These are phyloP conservation scores for Solea solea DNA, from an alignment of 2,113 vertebrate species.

Conservation along the genomic window DNA sequence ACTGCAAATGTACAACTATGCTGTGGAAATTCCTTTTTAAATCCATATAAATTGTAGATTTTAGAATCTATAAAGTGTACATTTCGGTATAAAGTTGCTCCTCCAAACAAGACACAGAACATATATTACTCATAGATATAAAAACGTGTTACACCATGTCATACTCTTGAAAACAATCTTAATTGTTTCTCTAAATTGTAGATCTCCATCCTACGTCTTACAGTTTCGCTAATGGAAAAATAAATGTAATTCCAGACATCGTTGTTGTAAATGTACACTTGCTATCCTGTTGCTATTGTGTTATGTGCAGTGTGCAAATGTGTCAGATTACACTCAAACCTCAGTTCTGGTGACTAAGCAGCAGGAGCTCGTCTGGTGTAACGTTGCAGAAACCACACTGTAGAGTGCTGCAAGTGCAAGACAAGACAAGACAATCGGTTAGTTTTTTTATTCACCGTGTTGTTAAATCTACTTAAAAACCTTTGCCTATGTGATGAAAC, in stretches of 20 bases:
- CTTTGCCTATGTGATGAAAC: neutral
- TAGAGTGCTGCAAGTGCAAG: constrained; percentile 5
- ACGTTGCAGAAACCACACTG: constrained; percentile 9
- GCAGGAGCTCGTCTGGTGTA: constrained; percentile 25
- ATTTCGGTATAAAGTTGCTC: neutral
- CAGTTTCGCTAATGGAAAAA: constrained; percentile 33
- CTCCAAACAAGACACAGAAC: neutral
- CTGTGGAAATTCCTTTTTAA: neutral
- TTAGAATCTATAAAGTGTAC: neutral
- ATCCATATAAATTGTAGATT: neutral
- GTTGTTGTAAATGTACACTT: constrained; percentile 65
- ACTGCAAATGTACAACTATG: too few relatives aligned
- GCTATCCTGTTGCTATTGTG: constrained; percentile 46
- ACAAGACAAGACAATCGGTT: neutral
- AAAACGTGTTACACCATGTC: constrained; percentile 22
- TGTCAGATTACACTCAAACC: constrained; percentile 66
- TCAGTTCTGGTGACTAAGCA: constrained; percentile 54
- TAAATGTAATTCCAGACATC: constrained; percentile 71
- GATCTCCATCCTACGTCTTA: constrained; percentile 7
- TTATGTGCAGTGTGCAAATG: constrained; percentile 20
- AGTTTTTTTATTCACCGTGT: neutral
- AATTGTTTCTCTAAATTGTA: constrained; percentile 10
- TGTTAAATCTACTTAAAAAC: too few relatives aligned
- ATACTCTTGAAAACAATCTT: constrained; percentile 17
- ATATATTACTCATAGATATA: constrained; percentile 8